phyloP scores from a whole-genome alignment of 2,113 vertebrate species.

The Perca fluviatilis region DNA sequence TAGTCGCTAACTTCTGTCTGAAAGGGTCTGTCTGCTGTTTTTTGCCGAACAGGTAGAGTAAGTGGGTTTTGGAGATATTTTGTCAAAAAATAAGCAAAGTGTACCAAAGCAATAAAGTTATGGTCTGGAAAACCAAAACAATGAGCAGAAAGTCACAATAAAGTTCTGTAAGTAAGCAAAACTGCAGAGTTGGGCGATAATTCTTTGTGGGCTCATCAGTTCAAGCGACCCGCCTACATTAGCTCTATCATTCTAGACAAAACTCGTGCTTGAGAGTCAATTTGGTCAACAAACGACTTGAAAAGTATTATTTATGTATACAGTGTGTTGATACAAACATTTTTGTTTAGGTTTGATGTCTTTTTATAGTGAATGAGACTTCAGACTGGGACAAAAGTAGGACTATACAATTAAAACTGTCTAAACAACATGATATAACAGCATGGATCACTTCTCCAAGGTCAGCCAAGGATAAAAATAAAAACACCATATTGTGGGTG shows the following conservation, averaged over 20 bases:
- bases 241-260: neutral
- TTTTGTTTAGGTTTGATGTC: neutral
- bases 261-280: neutral
- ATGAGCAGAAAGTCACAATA: neutral
- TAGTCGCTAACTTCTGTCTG: no score
- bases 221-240: no score
- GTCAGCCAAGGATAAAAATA: constrained; percentile 48
- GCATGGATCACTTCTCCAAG: neutral
- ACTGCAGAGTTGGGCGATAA: neutral
- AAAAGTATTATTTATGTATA: neutral
- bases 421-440: constrained; percentile 19
- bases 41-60: neutral
- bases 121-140: neutral
- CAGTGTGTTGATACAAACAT: neutral
- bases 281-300: neutral
- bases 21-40: neutral
- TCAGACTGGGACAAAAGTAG: neutral
- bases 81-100: no score
- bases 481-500: constrained; percentile 46
- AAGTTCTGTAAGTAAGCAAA: neutral
- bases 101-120: no score
- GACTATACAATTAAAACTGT: neutral
- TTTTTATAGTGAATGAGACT: neutral
- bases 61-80: no score
- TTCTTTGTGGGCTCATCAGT: no score